Base-by-base conservation (phyloP, 2,888 invertebrate species). In the Candidula unifasciata region DNA sequence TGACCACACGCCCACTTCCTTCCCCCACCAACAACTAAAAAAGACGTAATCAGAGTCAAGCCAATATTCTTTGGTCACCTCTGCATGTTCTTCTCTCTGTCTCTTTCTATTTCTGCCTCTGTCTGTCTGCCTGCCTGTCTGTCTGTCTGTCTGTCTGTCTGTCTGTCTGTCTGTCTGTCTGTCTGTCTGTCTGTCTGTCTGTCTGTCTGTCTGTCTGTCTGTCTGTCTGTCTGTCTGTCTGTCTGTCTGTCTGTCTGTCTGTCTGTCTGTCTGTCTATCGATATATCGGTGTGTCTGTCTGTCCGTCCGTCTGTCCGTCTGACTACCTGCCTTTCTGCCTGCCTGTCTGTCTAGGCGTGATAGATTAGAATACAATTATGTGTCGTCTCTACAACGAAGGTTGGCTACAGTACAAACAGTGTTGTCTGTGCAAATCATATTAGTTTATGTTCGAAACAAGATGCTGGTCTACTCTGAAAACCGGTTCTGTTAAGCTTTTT, bases 81-180 rank as follows among this genome's bases (percentile, higher is more conserved):
- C n/a, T 18, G 5, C n/a, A 6, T 24, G 13, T 27, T 30, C 27
- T 27, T 30, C 30, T 27, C 30, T 68, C 30, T 27, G 6, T 30
- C 68, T 30, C 16, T 27, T 27, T 30, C 30, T 30, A 8, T 27
- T 27, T 30, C 68, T 30, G 2, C 27, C 27, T 2, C 30, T 2
- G 8, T 30, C 27, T 27, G 5, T 6, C 16, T 16, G 5, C 16
- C n/a, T 60, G 3, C n/a, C 16, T 16, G n/a, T 60, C 60, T 60
- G 3, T 60, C 60, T 60, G n/a, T 60, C 60, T 60, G n/a, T 60
- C 60, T 60, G n/a, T 60, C 60, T 60, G n/a, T 60, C 60, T 60
- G n/a, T 60, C 60, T 60, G n/a, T 60, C 60, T 60, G n/a, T 60
- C 60, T 60, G n/a, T 60, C 60, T 60, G n/a, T 60, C 60, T 60